Conservation (phyloP, 2,113 vertebrate genomes). For the Odontophorus gujanensis region DNA sequence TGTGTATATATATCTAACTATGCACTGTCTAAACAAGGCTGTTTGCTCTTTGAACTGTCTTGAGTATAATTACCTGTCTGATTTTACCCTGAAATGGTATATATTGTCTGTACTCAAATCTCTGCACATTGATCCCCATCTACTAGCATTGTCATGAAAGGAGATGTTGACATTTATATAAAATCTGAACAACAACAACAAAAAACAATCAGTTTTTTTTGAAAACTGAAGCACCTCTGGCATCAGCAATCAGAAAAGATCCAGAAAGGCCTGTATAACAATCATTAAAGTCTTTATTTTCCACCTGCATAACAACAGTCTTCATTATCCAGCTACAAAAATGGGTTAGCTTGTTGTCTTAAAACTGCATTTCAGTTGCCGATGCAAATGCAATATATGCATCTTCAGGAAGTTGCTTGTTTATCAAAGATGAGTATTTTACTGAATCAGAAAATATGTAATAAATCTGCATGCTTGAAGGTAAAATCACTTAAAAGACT, state of each 20-base stretch:
- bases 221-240: background rate
- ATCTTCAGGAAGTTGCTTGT: background rate
- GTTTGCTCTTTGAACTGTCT: background rate
- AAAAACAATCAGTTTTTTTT: background rate
- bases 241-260: background rate
- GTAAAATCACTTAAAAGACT: background rate
- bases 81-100: background rate
- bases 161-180: background rate
- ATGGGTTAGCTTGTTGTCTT: background rate
- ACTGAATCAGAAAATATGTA: background rate
- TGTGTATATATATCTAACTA: background rate
- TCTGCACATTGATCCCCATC: accelerated
- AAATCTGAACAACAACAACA: background rate
- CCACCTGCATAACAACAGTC: background rate
- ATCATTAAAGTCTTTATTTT: background rate
- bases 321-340: background rate
- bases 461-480: background rate
- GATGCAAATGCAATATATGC: background rate
- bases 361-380: background rate
- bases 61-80: background rate
- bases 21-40: background rate
- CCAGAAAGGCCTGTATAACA: background rate
- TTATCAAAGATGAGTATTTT: background rate
- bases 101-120: background rate
- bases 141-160: background rate